phyloP scores from a whole-genome alignment of 2,797 vertebrate species.

The Aldrovandia affinis region DNA sequence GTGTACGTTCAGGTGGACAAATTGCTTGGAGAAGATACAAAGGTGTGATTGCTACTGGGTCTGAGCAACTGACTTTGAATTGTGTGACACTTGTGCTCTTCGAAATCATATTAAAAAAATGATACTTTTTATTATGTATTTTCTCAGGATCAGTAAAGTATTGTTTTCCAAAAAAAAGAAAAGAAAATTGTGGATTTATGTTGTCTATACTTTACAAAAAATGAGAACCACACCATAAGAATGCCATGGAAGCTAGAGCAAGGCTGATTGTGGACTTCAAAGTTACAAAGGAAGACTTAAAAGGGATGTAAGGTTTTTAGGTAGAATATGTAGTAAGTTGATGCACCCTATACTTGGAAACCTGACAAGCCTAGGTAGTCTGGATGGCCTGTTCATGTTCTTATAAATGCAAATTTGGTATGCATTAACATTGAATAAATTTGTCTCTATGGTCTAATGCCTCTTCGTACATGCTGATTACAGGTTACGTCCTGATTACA shows the following conservation, averaged over 20 bases:
- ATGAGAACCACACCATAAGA: neutral
- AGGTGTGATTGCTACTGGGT: no score
- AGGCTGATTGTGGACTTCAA: no score
- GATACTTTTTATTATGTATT: neutral
- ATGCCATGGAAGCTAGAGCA: neutral
- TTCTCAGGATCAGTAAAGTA: constrained; percentile 13
- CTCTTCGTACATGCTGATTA: neutral
- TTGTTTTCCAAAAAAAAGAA: neutral
- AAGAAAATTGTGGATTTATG: neutral
- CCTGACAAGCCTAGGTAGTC: neutral
- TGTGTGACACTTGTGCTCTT: neutral
- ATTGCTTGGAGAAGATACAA: no score
- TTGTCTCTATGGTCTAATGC: neutral
- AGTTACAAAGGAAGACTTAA: no score
- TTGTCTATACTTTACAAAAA: neutral
- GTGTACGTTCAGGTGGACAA: neutral
- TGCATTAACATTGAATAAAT: constrained; percentile 2
- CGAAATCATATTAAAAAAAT: neutral
- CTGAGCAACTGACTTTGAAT: no score
- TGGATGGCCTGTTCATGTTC: neutral
- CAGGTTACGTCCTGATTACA: no score
- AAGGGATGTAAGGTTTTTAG: no score
- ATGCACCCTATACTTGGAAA: neutral
- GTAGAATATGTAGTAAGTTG: neutral
- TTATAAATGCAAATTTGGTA: neutral